These are phyloP conservation scores for Polydrusus tereticollis DNA, from an alignment of 2,888 invertebrate genomes.

Conservation along the genomic window DNA sequence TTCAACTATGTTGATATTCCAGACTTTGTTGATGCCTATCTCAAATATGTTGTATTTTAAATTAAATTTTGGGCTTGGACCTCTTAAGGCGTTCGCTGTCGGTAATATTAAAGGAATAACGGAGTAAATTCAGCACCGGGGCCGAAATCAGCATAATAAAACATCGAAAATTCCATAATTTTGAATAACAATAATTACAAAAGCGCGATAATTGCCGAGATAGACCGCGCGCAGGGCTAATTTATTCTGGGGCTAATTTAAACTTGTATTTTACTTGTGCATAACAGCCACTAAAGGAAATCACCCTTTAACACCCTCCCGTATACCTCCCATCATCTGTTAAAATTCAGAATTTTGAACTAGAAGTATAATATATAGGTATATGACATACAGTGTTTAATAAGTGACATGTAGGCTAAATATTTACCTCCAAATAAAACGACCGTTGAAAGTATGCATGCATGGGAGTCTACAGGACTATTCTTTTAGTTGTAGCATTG, in stretches of 20 bases:
- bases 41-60: too few relatives aligned
- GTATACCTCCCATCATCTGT: too few relatives aligned
- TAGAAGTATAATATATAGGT: too few relatives aligned
- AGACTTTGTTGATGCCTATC: too few relatives aligned
- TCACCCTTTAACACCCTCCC: background rate
- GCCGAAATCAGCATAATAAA: constrained; percentile 67
- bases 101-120: constrained; percentile 55
- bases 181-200: constrained; percentile 69
- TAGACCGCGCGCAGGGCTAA: constrained; percentile 67
- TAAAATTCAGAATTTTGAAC: too few relatives aligned
- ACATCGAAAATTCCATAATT: constrained; percentile 68
- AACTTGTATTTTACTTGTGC: constrained; percentile 69
- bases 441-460: too few relatives aligned
- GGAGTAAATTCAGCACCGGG: constrained; percentile 60
- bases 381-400: too few relatives aligned
- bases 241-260: constrained; percentile 69
- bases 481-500: too few relatives aligned
- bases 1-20: too few relatives aligned
- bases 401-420: too few relatives aligned
- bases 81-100: constrained; percentile 44
- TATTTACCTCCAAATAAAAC: too few relatives aligned
- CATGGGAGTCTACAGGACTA: too few relatives aligned
- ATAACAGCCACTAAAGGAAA: constrained; percentile 55
- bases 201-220: constrained; percentile 67
- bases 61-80: constrained; percentile 9